These are phyloP conservation scores for Epistrophella euchroma DNA, from an alignment of 2,888 invertebrate species.

Conservation along the genomic window DNA sequence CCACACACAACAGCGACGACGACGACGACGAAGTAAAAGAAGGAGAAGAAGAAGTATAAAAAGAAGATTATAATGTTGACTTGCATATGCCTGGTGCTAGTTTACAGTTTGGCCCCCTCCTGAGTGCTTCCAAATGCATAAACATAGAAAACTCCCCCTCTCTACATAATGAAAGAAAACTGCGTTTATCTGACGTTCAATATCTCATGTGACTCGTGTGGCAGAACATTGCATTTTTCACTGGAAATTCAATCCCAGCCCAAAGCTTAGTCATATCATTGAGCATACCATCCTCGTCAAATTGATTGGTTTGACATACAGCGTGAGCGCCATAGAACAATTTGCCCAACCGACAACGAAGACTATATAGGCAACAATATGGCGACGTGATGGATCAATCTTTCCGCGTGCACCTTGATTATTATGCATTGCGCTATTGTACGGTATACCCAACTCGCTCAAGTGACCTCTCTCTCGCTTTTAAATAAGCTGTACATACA, in stretches of 20 bases:
- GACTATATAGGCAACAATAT: background rate
- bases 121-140: slow-evolving; percentile 45
- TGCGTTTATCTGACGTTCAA: slow-evolving; percentile 58
- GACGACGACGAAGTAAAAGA: slow-evolving; percentile 14
- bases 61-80: slow-evolving; percentile 61
- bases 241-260: slow-evolving; percentile 48
- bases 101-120: slow-evolving; percentile 62
- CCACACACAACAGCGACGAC: slow-evolving; percentile 19
- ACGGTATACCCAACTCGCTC: slow-evolving; percentile 34
- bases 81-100: slow-evolving; percentile 49
- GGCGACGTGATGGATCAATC: slow-evolving; percentile 45
- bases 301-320: slow-evolving; percentile 74
- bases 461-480: slow-evolving; percentile 60
- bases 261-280: slow-evolving; percentile 34
- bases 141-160: slow-evolving; percentile 11
- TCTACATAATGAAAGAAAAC: slow-evolving; percentile 1
- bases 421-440: slow-evolving; percentile 27
- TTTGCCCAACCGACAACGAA: slow-evolving; percentile 23
- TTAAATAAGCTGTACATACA: slow-evolving; percentile 14
- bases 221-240: slow-evolving; percentile 60
- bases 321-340: slow-evolving; percentile 47
- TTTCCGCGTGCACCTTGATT: slow-evolving; percentile 43
- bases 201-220: slow-evolving; percentile 59
- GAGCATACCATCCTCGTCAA: slow-evolving; percentile 60
- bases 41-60: slow-evolving; percentile 20